Evolutionary conservation across 1,140 invertebrate species (phyloP).

Genomic region (Cardiocondyla obscurior): DNA sequence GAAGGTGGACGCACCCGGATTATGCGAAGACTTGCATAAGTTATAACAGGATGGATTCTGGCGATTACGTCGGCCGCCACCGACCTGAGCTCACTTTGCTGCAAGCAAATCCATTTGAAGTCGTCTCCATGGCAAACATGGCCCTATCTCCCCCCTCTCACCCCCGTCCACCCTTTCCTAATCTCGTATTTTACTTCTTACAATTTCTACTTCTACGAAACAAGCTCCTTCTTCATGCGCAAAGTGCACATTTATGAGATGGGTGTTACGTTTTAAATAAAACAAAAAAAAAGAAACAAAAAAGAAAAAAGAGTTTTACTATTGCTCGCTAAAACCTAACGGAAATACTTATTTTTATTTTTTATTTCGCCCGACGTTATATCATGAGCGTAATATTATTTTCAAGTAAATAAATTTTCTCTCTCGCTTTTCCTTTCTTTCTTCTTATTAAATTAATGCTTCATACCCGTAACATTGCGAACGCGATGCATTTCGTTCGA

Average conservation of each 20-base stretch:
- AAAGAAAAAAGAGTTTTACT: background rate
- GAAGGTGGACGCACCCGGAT: conserved; percentile 46
- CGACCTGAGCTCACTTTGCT: conserved; percentile 52
- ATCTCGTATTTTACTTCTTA: conserved; percentile 51
- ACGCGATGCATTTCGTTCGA: background rate
- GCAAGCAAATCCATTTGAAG: conserved; percentile 55
- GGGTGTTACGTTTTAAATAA: conserved; percentile 38
- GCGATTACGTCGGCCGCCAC: conserved; percentile 41
- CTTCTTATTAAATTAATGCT: background rate
- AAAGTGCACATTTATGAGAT: conserved; percentile 47
- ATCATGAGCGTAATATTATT: background rate
- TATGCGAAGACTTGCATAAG: conserved; percentile 56
- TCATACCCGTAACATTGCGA: background rate
- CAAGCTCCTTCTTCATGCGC: conserved; percentile 41
- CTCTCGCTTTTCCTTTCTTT: background rate
- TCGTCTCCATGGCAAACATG: conserved; percentile 38
- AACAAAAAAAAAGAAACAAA: no score
- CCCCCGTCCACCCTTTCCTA: no score
- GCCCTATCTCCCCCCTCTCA: no score
- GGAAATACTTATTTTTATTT: background rate
- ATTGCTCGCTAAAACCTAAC: background rate
- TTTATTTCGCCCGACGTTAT: background rate
- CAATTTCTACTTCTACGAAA: conserved; percentile 45
- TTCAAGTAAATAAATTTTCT: background rate
- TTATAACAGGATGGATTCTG: conserved; percentile 60